Base-by-base conservation (phyloP, 2,113 vertebrate genomes). In the Xerus inauris region DNA sequence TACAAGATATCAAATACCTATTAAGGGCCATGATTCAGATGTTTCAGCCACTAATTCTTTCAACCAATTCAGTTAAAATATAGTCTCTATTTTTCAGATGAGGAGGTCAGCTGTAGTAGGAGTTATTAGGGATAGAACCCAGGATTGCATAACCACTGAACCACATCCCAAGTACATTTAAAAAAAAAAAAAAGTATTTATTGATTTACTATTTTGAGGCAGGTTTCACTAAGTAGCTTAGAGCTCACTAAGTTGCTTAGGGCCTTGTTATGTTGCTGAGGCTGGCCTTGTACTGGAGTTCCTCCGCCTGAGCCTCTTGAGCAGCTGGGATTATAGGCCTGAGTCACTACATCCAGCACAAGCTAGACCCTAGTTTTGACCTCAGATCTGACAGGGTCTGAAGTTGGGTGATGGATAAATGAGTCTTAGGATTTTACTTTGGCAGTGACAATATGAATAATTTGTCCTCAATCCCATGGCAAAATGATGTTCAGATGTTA, bases 401-500 rank as follows among this genome's bases (percentile, higher is more conserved):
- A 57, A 59, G 42, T 64, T 79, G 20, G 13, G 45, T 73, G n/a
- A 77, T 59, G 1, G 40, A 35, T 62, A 92, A 38, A 11, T 3
- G 8, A 54, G 16, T 62, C 35, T 83, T 49, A 47, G 22, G 12
- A 7, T 65, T 89, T 89, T 47, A 83, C 0, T 62, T 40, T 77
- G 17, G 11, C 28, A 67, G 35, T 40, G 35, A 22, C 38, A 42
- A 51, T 9, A 28, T 40, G 12, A 73, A 17, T 42, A 75, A 42
- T 4, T 67, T 81, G 38, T 65, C 69, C 30, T 38, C 28, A 57
- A 83, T 20, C 4, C 0, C n/a, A 64, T 42, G 30, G 30, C 24
- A 94, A 96, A 92, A 92, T 65, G 72, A 62, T 38, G 11, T 73
- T 79, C 76, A 57, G 11, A 87, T 73, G 30, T 32, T 12, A 71